Evolutionary conservation across 1,140 invertebrate genomes (phyloP), one percentile per base, ranked within the genome.

Genomic region (Brachystomella parvula): DNA sequence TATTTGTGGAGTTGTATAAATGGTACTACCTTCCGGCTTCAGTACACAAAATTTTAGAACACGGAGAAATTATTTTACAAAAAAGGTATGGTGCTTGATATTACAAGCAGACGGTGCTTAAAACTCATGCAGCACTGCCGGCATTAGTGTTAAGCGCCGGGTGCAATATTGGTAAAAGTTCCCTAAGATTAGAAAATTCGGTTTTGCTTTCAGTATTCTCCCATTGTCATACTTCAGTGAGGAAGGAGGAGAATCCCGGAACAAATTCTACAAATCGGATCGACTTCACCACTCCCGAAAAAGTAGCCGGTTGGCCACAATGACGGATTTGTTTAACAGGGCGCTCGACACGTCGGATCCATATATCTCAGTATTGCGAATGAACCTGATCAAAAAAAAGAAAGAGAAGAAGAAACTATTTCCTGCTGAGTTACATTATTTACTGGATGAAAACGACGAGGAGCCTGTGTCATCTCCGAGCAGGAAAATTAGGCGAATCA

Each of bases 11-110:
- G 65, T 67, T 71, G 2, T 74, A 77, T 57, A 3, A 49, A 17
- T 77, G 77, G 76, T 70, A 75, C 56, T 75, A 74, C 1, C 78
- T 78, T 75, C 73, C 75, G 12, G 71, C 74, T 2, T 76, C 73
- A 19, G 39, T 78, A 35, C 77, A 78, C 58, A 78, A 78, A 74
- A 74, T 77, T 58, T 59, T 78, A 53, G 47, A 74, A 3, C 75
- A 77, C 72, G 71, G 75, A 31, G 35, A 64, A 33, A 61, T 74
- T 61, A 76, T 76, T 59, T 68, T 76, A 24, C n/a, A n/a, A n/a
- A n/a, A n/a, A n/a, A n/a, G n/a, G n/a, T n/a, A n/a, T n/a, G n/a
- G n/a, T n/a, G n/a, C n/a, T n/a, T n/a, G n/a, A n/a, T n/a, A n/a
- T n/a, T n/a, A n/a, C n/a, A n/a, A n/a, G n/a, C n/a, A n/a, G n/a